phyloP scores from a whole-genome alignment of 2,797 vertebrate genomes.

The Platyrinchus mystaceus region DNA sequence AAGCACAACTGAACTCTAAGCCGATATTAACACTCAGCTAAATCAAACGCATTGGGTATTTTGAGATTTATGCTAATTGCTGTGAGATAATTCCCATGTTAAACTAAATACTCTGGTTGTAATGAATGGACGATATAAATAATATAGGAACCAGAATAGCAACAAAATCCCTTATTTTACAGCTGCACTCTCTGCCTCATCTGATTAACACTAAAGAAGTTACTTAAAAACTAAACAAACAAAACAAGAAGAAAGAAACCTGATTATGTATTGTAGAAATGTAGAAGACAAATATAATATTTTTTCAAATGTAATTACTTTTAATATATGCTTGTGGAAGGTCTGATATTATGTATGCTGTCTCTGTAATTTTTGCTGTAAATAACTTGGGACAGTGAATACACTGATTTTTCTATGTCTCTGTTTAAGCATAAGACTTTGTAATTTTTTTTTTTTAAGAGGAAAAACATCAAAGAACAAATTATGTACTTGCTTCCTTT shows the following conservation, averaged over 20 bases:
- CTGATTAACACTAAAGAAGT: slow-evolving; percentile 61
- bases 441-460: slow-evolving; percentile 95
- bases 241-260: slow-evolving; percentile 70
- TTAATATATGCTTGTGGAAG: slow-evolving; percentile 84
- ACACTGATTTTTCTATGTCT: slow-evolving; percentile 89
- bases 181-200: slow-evolving; percentile 71
- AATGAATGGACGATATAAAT: neutral
- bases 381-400: slow-evolving; percentile 89
- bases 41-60: neutral
- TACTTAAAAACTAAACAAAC: slow-evolving; percentile 61
- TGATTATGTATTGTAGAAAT: slow-evolving; percentile 83
- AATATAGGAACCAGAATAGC: slow-evolving; percentile 40
- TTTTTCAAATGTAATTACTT: slow-evolving; percentile 85
- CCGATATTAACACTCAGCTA: slow-evolving; percentile 9
- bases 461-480: slow-evolving; percentile 85
- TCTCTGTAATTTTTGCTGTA: slow-evolving; percentile 92
- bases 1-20: slow-evolving; percentile 72
- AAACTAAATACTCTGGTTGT: neutral
- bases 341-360: slow-evolving; percentile 78
- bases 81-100: slow-evolving; percentile 14
- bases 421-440: slow-evolving; percentile 94
- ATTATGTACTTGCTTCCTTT: slow-evolving; percentile 85
- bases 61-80: neutral
- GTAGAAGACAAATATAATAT: slow-evolving; percentile 83
- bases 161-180: slow-evolving; percentile 61